Percentiles rank a stretch among this genome's conserved stretches.
Evolutionary conservation across 92 coral and sea anemone species (phyloP).

Genomic region (Phenganax stokvisi): DNA sequence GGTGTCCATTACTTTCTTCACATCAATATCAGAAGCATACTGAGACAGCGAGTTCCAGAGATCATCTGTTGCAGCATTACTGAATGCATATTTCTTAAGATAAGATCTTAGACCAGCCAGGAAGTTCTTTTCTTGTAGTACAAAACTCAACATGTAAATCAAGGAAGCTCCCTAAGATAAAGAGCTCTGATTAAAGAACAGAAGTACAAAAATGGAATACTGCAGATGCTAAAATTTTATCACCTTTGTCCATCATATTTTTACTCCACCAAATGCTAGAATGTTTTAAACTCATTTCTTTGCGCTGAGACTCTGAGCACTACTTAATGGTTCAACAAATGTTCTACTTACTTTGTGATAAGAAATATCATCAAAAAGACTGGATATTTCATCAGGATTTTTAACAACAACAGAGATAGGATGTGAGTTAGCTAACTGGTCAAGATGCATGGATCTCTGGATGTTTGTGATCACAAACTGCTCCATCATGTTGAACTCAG

Average conservation of each 20-base stretch:
- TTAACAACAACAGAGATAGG: constrained; percentile 58
- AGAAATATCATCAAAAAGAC: constrained; percentile 63
- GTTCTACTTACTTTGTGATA: constrained; percentile 59
- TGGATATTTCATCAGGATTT: constrained; percentile 59
- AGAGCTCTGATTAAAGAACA: background rate
- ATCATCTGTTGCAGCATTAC: constrained; percentile 63
- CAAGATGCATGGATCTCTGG: constrained; percentile 58
- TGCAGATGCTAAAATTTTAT: no score
- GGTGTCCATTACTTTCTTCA: constrained; percentile 74
- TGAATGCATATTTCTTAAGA: constrained; percentile 45
- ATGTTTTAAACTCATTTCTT: no score
- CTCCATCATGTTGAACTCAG: constrained; percentile 84
- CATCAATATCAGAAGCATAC: constrained; percentile 38
- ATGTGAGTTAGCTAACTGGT: constrained; percentile 70
- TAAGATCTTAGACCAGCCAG: constrained; percentile 53
- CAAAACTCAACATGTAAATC: constrained; percentile 59
- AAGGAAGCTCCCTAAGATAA: constrained; percentile 69
- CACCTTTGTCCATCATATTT: no score
- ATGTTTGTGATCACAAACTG: constrained; percentile 53
- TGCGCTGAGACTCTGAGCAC: no score
- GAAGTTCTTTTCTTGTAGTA: constrained; percentile 57
- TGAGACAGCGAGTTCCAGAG: constrained; percentile 56
- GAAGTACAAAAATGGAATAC: no score
- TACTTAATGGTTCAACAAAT: background rate
- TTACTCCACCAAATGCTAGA: no score